phyloP scores from a whole-genome alignment of 2,888 invertebrate species.

The Osmoderma eremita region DNA sequence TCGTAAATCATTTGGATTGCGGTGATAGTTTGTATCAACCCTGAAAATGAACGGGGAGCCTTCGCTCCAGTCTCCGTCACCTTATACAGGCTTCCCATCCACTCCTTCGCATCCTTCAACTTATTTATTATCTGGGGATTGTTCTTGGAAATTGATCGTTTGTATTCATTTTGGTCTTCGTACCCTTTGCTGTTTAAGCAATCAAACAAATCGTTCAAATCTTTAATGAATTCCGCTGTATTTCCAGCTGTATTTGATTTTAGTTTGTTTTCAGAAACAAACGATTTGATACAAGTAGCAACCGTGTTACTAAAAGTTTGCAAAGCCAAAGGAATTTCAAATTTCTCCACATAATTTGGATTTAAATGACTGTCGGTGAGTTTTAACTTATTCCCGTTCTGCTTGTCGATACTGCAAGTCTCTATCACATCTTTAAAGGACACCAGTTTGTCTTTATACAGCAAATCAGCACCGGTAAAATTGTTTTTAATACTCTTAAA shows the following conservation, averaged over 20 bases:
- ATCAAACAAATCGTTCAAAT: constrained; percentile 44
- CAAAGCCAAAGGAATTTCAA: constrained; percentile 34
- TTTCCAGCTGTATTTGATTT: constrained; percentile 2
- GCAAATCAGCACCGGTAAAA: constrained; percentile 22
- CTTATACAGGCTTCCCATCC: constrained; percentile 2
- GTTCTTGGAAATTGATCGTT: neutral
- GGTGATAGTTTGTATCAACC: constrained; percentile 20
- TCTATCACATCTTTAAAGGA: constrained; percentile 26
- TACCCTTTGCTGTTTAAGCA: constrained; percentile 39
- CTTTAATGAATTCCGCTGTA: constrained; percentile 42
- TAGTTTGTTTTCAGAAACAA: constrained; percentile 37
- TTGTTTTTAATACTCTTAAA: constrained; percentile 37
- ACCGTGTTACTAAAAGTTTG: constrained; percentile 44
- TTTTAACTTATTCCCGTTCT: constrained; percentile 35
- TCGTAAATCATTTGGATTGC: constrained; percentile 20
- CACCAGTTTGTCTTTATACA: constrained; percentile 13
- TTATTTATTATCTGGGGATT: neutral
- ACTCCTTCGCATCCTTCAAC: constrained; percentile 1
- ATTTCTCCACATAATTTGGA: constrained; percentile 36
- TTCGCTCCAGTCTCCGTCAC: constrained; percentile 16
- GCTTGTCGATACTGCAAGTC: constrained; percentile 30
- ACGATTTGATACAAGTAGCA: constrained; percentile 40
- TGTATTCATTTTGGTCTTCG: neutral
- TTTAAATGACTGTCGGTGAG: constrained; percentile 44
- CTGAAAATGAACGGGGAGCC: constrained; percentile 21